Evolutionary conservation across 1,140 invertebrate genomes (phyloP).

Genomic region (Anastatus disparis): DNA sequence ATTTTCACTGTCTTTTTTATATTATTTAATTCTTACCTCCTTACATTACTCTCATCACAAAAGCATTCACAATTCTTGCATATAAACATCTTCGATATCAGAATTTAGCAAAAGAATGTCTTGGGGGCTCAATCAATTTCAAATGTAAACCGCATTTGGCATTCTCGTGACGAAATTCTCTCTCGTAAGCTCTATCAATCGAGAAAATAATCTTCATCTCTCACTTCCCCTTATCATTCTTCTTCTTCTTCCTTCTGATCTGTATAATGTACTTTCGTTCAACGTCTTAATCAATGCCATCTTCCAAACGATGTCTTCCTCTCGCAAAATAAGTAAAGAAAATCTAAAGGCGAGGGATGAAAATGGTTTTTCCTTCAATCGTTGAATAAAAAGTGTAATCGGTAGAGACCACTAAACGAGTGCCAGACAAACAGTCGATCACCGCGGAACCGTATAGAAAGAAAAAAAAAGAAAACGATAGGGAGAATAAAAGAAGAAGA

Average conservation of each 20-base stretch:
- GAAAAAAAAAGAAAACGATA: neutral
- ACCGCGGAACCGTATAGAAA: neutral
- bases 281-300: slow-evolving; percentile 41
- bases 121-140: slow-evolving; percentile 38
- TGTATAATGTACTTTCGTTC: slow-evolving; percentile 6
- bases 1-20: too few species aligned
- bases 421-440: slow-evolving; percentile 32
- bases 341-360: neutral
- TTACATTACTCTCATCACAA: too few species aligned
- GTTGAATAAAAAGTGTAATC: slow-evolving; percentile 41
- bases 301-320: slow-evolving; percentile 23
- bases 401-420: slow-evolving; percentile 30
- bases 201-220: slow-evolving; percentile 31
- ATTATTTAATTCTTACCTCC: neutral
- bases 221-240: neutral
- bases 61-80: neutral
- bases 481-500: neutral
- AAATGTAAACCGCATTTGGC: slow-evolving; percentile 33
- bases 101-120: slow-evolving; percentile 4
- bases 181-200: neutral
- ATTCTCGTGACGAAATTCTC: slow-evolving; percentile 14
- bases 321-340: neutral
- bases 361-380: neutral
- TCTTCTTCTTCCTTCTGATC: neutral
- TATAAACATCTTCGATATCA: neutral